These are phyloP conservation scores for Sminthurinus signatus DNA, from an alignment of 1,140 invertebrate genomes.

Conservation along the genomic window DNA sequence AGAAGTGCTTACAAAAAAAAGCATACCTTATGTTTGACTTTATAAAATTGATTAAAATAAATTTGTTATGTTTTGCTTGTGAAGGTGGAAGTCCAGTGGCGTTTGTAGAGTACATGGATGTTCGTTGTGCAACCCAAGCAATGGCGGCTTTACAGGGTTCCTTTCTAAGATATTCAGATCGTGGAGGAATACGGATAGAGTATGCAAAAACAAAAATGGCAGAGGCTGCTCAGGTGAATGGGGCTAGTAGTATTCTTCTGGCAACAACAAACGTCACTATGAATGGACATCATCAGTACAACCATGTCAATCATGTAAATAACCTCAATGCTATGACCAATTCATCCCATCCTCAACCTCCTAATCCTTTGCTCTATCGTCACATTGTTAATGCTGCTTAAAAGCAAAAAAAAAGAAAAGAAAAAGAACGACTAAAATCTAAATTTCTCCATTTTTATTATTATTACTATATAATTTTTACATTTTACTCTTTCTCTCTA, in stretches of 20 bases:
- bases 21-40: too few species aligned
- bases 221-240: constrained; percentile 55
- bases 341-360: constrained; percentile 23
- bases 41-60: too few species aligned
- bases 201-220: constrained; percentile 97
- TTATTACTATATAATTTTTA: too few species aligned
- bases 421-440: too few species aligned
- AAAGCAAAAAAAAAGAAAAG: background rate
- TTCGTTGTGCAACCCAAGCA: constrained; percentile 78
- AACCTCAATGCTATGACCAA: constrained; percentile 35
- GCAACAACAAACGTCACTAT: constrained; percentile 36
- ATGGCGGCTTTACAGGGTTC: constrained; percentile 88
- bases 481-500: too few species aligned
- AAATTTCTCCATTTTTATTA: too few species aligned
- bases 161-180: constrained; percentile 87
- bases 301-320: constrained; percentile 41
- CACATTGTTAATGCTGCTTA: constrained; percentile 39
- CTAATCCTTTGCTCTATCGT: constrained; percentile 31
- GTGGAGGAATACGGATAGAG: constrained; percentile 93
- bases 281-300: constrained; percentile 39
- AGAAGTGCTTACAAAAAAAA: too few species aligned
- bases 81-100: constrained; percentile 85
- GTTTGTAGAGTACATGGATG: constrained; percentile 93
- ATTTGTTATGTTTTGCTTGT: too few species aligned
- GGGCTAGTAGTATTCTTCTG: constrained; percentile 36